Evolutionary conservation across 2,888 invertebrate species (phyloP), one percentile per base, ranked within the genome.

Genomic region (Brachylomia viminalis): DNA sequence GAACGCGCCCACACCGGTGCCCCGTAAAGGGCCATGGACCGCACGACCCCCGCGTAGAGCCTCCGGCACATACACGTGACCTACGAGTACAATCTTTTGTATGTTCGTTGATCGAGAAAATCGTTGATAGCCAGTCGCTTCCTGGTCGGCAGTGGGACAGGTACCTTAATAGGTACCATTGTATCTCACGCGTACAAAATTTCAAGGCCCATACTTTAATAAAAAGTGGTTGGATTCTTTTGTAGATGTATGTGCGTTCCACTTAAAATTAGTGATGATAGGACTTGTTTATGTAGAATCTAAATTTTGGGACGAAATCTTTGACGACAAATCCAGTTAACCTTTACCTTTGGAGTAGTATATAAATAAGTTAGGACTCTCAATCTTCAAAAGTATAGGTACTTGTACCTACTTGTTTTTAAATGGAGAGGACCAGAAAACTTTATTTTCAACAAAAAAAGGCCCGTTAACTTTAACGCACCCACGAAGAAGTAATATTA

Each of bases 401-500:
- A n/a, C 33, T 23, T 59, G 11, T 23, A 49, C 7, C 20, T 49
- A 20, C 17, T 58, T 58, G 17, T 8, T 59, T 30, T 49, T 30
- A 66, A 23, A 30, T 30, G 23, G 23, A 67, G 6, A 38, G 10
- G 33, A 17, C 5, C 0, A 45, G 13, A 33, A 33, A 33, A 15
- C 17, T 7, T 68, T 38, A 17, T 47, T 68, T 30, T 42, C 20
- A 38, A 54, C 56, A 15, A 56, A 52, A 47, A 33, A 52, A 62
- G 15, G 56, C 15, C 33, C 6, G 10, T 27, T 27, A 52, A 47
- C 68, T 69, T 75, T 59, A 73, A 73, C 59, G 68, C 15, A 56
- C 58, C n/a, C 1, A 82, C 30, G 47, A 72, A 75, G 61, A 85
- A 84, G 64, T 82, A 76, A 86, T 88, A 86, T 86, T 74, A 88